Evolutionary conservation across 2,113 vertebrate species (phyloP).

Genomic region (Ammodytes marinus): DNA sequence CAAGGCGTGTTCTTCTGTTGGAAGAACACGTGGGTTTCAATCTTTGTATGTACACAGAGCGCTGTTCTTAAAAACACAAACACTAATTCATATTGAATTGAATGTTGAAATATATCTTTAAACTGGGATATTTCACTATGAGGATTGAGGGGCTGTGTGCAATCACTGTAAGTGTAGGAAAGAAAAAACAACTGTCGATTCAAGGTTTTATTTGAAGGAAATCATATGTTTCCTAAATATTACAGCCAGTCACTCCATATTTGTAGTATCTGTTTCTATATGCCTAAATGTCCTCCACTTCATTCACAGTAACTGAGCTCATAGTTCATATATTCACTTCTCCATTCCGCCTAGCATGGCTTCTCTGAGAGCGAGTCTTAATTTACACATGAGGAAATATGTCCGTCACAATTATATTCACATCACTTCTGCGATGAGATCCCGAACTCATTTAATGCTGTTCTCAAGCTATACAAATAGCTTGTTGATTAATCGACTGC

Average conservation of each 20-base stretch:
- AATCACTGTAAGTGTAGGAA: neutral
- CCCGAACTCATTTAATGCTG: constrained; percentile 38
- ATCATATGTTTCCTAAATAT: neutral
- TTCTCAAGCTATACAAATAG: constrained; percentile 25
- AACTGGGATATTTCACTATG: neutral
- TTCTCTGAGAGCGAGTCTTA: constrained; percentile 47
- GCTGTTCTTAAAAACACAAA: too few species aligned
- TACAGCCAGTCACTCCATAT: neutral
- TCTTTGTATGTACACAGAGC: too few species aligned
- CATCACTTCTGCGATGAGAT: constrained; percentile 31
- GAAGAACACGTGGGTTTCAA: too few species aligned
- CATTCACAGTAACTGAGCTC: constrained; percentile 32
- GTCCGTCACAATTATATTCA: constrained; percentile 52
- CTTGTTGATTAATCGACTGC: constrained; percentile 31
- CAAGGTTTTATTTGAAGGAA: neutral
- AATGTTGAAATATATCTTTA: neutral
- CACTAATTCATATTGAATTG: too few species aligned
- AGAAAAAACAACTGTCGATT: neutral
- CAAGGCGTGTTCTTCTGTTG: too few species aligned
- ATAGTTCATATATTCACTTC: constrained; percentile 18
- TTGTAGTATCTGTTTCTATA: neutral
- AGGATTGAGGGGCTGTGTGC: neutral
- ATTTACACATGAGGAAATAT: constrained; percentile 62
- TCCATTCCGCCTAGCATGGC: constrained; percentile 7
- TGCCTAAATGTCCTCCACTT: constrained; percentile 12